These are phyloP conservation scores for Margaritifera margaritifera DNA, from an alignment of 2,888 invertebrate genomes.

Conservation along the genomic window DNA sequence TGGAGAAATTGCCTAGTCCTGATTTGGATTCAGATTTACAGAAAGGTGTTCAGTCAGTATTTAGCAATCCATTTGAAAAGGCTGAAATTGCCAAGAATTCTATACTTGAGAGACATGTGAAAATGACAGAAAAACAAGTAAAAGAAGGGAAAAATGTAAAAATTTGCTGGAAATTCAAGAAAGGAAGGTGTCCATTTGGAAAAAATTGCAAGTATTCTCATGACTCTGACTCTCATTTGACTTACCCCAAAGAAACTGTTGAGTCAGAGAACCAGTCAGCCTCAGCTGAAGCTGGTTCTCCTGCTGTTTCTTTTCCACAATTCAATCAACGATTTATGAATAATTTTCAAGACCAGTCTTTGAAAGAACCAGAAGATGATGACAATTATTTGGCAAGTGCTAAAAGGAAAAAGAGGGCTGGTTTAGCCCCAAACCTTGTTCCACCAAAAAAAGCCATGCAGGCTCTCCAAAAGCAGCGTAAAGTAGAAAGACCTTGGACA, in stretches of 20 bases:
- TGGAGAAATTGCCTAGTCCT: slow-evolving; percentile 33
- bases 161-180: slow-evolving; percentile 94
- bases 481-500: slow-evolving; percentile 68
- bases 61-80: slow-evolving; percentile 88
- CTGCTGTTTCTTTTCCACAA: neutral
- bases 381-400: slow-evolving; percentile 73
- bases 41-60: slow-evolving; percentile 79
- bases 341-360: slow-evolving; percentile 12
- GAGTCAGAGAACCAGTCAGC: slow-evolving; percentile 15
- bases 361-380: slow-evolving; percentile 53
- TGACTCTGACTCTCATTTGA: slow-evolving; percentile 80
- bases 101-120: slow-evolving; percentile 91
- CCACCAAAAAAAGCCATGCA: slow-evolving; percentile 91
- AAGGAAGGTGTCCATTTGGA: slow-evolving; percentile 91
- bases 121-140: slow-evolving; percentile 80
- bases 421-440: slow-evolving; percentile 81
- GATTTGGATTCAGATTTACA: slow-evolving; percentile 10
- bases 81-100: slow-evolving; percentile 90
- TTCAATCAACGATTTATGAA: slow-evolving; percentile 1
- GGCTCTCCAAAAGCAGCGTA: slow-evolving; percentile 58
- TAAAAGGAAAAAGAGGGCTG: slow-evolving; percentile 82
- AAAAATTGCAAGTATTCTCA: slow-evolving; percentile 94
- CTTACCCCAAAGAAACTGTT: slow-evolving; percentile 2
- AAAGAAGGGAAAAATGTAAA: slow-evolving; percentile 82
- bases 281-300: slow-evolving; percentile 9